phyloP scores from a whole-genome alignment of 1,140 invertebrate species.

The Drosophila azteca region DNA sequence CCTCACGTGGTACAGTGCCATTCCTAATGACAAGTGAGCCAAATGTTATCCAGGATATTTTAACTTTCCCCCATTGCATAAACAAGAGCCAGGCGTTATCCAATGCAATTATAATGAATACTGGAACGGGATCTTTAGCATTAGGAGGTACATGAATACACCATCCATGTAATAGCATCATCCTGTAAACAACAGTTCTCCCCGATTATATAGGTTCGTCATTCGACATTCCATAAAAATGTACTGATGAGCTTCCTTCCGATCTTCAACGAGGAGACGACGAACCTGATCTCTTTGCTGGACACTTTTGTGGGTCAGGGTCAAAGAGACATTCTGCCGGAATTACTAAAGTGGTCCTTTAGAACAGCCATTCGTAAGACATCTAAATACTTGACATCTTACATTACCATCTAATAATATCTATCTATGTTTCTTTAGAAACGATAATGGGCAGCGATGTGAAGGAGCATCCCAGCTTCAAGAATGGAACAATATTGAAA shows the following conservation, averaged over 20 bases:
- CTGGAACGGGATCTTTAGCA: constrained; percentile 47
- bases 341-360: constrained; percentile 48
- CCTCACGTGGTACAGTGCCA: constrained; percentile 45
- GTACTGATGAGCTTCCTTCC: constrained; percentile 59
- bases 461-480: constrained; percentile 12
- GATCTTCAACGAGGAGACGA: constrained; percentile 56
- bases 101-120: constrained; percentile 8
- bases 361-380: constrained; percentile 50
- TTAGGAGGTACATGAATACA: constrained; percentile 32
- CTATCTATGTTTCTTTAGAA: constrained; percentile 16
- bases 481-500: constrained; percentile 7
- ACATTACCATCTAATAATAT: neutral
- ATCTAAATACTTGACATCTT: neutral
- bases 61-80: constrained; percentile 47
- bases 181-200: neutral
- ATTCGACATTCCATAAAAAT: constrained; percentile 54
- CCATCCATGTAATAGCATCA: neutral
- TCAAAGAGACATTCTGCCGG: constrained; percentile 21
- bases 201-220: constrained; percentile 45
- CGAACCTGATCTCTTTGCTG: constrained; percentile 30
- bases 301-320: constrained; percentile 25
- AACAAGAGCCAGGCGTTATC: constrained; percentile 24
- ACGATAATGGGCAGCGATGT: constrained; percentile 58
- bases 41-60: constrained; percentile 40
- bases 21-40: constrained; percentile 50